These are phyloP conservation scores for Amblyteles armatorius DNA, from an alignment of 2,888 invertebrate species.

Conservation along the genomic window DNA sequence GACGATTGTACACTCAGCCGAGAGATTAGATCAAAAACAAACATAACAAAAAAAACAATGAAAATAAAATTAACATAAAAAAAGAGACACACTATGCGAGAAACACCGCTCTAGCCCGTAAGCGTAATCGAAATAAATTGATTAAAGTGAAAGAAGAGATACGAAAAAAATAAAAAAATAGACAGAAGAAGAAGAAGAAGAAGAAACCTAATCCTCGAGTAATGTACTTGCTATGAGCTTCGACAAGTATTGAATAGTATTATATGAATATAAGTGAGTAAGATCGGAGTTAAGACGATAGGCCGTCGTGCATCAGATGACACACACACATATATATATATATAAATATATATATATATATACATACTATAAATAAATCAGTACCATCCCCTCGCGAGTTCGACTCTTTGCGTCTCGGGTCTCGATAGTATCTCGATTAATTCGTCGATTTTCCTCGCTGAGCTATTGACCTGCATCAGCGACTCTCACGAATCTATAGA, in stretches of 20 bases:
- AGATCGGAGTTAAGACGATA: constrained; percentile 65
- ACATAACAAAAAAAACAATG: constrained; percentile 44
- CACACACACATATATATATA: background rate
- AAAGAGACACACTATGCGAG: constrained; percentile 67
- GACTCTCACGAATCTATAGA: constrained; percentile 39
- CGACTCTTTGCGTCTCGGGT: constrained; percentile 54
- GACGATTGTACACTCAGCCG: constrained; percentile 4
- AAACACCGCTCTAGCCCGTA: constrained; percentile 67
- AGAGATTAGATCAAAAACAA: constrained; percentile 52
- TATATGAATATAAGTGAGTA: constrained; percentile 72
- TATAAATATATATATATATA: background rate
- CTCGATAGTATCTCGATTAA: constrained; percentile 35
- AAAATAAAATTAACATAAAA: constrained; percentile 26
- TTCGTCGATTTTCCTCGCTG: constrained; percentile 1
- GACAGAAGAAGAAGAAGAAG: constrained; percentile 19
- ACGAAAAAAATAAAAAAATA: constrained; percentile 19
- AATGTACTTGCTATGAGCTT: constrained; percentile 84
- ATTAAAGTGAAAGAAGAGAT: constrained; percentile 22
- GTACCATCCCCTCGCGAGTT: constrained; percentile 47
- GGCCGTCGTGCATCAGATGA: constrained; percentile 47
- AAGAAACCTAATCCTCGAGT: constrained; percentile 77
- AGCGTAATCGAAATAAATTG: constrained; percentile 69
- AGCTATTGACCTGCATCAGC: background rate
- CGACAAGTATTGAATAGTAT: constrained; percentile 84
- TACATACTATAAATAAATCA: constrained; percentile 41